These are phyloP conservation scores for Caenorhabditis auriculariae DNA, from an alignment of 2,888 invertebrate genomes.

Conservation along the genomic window DNA sequence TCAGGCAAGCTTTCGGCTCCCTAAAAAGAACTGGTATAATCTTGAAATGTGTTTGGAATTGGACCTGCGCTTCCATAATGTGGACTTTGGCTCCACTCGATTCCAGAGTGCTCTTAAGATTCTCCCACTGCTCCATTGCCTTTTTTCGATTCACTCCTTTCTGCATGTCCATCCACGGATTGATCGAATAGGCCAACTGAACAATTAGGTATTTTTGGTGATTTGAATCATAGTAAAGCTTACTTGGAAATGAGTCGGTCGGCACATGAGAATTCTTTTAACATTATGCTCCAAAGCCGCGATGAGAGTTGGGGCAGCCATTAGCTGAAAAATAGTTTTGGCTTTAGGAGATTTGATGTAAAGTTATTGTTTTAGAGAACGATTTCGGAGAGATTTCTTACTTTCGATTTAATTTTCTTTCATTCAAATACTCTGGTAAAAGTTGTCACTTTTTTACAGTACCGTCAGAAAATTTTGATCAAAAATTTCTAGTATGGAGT, in stretches of 20 bases:
- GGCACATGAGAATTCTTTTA: constrained; percentile 54
- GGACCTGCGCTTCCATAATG: constrained; percentile 58
- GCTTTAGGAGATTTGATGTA: background rate
- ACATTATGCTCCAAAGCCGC: constrained; percentile 25
- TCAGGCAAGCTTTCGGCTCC: constrained; percentile 58
- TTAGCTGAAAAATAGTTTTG: background rate
- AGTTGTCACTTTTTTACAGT: too few species aligned
- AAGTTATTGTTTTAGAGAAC: too few species aligned
- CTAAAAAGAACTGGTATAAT: constrained; percentile 24
- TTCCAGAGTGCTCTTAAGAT: constrained; percentile 52
- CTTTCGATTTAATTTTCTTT: too few species aligned
- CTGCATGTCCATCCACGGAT: constrained; percentile 61
- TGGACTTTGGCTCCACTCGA: constrained; percentile 53
- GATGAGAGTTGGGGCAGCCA: constrained; percentile 20
- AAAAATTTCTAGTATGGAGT: too few species aligned
- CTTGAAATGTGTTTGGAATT: background rate
- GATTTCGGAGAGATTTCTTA: too few species aligned
- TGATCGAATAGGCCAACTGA: constrained; percentile 57
- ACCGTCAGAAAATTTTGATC: too few species aligned
- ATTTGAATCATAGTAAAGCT: background rate
- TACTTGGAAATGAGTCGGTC: constrained; percentile 56
- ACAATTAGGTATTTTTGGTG: constrained; percentile 1
- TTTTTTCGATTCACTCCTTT: constrained; percentile 39
- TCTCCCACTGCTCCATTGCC: constrained; percentile 57
- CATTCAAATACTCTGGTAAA: too few species aligned